Conservation (phyloP, 2,888 invertebrate species). For the Amorpha juglandis region DNA sequence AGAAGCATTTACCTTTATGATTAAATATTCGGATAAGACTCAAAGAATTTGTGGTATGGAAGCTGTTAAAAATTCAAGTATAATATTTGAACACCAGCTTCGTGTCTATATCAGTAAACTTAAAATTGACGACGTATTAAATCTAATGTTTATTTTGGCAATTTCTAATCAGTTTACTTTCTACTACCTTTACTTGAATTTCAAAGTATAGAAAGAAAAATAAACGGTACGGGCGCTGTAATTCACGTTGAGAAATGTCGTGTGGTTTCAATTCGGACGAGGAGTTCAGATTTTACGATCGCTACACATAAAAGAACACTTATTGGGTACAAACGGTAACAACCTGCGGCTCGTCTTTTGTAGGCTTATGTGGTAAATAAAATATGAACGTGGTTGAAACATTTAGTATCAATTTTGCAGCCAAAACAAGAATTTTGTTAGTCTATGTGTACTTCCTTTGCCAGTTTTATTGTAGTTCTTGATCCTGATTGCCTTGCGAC, state of each 20-base stretch:
- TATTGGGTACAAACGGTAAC: constrained; percentile 17
- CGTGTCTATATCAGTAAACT: not conserved
- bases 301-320: not conserved
- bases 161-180: not conserved
- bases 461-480: not conserved
- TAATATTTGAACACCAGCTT: not conserved
- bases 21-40: no score
- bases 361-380: not conserved
- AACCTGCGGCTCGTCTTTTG: constrained; percentile 8
- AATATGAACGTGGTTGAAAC: not conserved
- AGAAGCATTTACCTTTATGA: no score
- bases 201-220: not conserved
- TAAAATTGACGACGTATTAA: not conserved
- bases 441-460: not conserved
- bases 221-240: not conserved
- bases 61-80: no score
- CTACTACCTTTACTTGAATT: not conserved
- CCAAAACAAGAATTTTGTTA: not conserved
- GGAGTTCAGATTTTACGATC: constrained; percentile 17
- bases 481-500: not conserved
- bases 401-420: not conserved
- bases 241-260: not conserved
- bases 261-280: not conserved
- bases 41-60: no score
- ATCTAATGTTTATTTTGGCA: not conserved